These are phyloP conservation scores for Parnassius glacialis DNA, from an alignment of 2,888 invertebrate genomes.

Conservation along the genomic window DNA sequence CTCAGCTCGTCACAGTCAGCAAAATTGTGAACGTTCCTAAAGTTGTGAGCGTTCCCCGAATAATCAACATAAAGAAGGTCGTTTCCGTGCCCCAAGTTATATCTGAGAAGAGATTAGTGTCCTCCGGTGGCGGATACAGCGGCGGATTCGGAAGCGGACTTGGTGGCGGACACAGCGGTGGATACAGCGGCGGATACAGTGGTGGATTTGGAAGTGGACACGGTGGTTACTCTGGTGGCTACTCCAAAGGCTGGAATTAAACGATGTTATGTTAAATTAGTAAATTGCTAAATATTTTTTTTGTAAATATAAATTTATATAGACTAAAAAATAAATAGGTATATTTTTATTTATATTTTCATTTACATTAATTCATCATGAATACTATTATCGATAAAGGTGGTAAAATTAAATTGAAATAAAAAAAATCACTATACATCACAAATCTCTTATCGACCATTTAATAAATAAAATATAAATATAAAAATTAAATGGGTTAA, in stretches of 20 bases:
- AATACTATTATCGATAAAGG: too few species aligned
- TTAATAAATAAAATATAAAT: too few species aligned
- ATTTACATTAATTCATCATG: neutral
- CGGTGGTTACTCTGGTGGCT: conserved; percentile 17
- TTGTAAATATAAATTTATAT: neutral
- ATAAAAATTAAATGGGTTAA: too few species aligned
- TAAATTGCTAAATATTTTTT: neutral
- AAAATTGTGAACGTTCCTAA: conserved; percentile 48
- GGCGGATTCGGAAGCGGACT: too few species aligned
- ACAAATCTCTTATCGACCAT: too few species aligned
- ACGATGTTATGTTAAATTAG: neutral
- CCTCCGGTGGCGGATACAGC: conserved; percentile 37
- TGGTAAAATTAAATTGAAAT: too few species aligned
- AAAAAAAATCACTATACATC: too few species aligned
- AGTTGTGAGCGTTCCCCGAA: conserved; percentile 45
- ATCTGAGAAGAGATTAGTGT: conserved; percentile 46
- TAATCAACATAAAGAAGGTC: conserved; percentile 48
- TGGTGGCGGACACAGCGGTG: too few species aligned
- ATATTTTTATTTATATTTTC: neutral
- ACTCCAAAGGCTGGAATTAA: neutral
- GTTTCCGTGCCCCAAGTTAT: conserved; percentile 52
- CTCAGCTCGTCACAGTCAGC: conserved; percentile 43
- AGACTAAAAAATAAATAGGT: neutral
- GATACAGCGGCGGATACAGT: conserved; percentile 32
- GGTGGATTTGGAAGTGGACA: conserved; percentile 16